phyloP scores from a whole-genome alignment of 2,797 vertebrate genomes.

The Enoplosus armatus region DNA sequence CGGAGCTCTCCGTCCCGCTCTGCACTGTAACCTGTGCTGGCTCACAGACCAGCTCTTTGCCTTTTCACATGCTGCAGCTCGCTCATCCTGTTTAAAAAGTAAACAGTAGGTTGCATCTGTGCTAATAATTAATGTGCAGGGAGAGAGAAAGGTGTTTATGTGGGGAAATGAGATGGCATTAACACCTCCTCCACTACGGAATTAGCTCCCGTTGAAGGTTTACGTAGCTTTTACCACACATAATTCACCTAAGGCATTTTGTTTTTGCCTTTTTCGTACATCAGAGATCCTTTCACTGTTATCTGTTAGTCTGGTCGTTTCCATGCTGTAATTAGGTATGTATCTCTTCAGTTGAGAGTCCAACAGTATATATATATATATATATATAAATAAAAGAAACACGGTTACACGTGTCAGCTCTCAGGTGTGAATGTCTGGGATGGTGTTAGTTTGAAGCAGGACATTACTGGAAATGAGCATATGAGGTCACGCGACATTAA shows the following conservation, averaged over 20 bases:
- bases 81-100: constrained; percentile 90
- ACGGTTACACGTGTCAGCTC: constrained; percentile 38
- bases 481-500: constrained; percentile 6
- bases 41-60: constrained; percentile 60
- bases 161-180: constrained; percentile 82
- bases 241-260: constrained; percentile 28
- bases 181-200: constrained; percentile 77
- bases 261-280: constrained; percentile 6
- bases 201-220: constrained; percentile 57
- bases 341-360: constrained; percentile 13
- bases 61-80: constrained; percentile 71
- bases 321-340: constrained; percentile 41
- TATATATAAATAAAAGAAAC: constrained; percentile 3
- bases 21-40: constrained; percentile 60
- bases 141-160: constrained; percentile 82
- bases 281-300: constrained; percentile 6
- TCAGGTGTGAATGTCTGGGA: constrained; percentile 55
- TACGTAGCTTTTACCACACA: constrained; percentile 30
- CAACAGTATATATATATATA: too few species aligned
- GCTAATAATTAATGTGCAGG: constrained; percentile 84
- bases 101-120: constrained; percentile 90
- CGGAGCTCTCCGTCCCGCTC: constrained; percentile 66
- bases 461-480: constrained; percentile 33
- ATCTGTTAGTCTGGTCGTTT: constrained; percentile 22
- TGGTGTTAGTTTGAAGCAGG: constrained; percentile 61